Percentiles rank a stretch among this genome's conserved stretches.
Evolutionary conservation across 2,113 vertebrate species (phyloP).

Genomic region (Anthoscopus minutus): DNA sequence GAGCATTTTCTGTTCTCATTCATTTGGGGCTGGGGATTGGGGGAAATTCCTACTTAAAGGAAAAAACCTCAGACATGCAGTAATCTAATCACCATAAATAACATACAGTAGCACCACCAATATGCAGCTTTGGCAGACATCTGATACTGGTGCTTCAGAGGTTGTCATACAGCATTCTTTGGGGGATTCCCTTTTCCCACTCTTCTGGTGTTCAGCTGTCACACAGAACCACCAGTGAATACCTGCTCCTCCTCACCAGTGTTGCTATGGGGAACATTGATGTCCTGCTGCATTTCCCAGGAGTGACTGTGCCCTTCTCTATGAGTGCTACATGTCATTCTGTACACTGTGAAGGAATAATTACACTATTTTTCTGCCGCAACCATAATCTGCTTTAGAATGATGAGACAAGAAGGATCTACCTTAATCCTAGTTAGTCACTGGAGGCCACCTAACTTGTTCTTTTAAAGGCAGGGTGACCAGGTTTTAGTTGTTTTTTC

Average conservation of each 20-base stretch:
- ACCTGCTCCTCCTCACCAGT: neutral
- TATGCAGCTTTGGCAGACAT: neutral
- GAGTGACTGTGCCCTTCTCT: neutral
- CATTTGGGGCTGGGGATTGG: neutral
- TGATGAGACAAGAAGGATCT: neutral
- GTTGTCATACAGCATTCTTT: fast-evolving
- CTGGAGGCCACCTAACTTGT: neutral
- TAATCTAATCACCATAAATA: neutral
- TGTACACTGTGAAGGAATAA: neutral
- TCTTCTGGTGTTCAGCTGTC: neutral
- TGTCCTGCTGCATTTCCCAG: neutral
- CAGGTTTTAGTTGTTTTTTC: conserved; percentile 1
- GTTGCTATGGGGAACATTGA: neutral
- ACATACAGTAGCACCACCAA: neutral
- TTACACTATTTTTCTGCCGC: neutral
- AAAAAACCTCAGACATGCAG: neutral
- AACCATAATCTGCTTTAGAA: neutral
- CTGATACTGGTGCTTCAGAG: neutral
- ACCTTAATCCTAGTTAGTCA: neutral
- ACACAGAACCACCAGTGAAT: neutral
- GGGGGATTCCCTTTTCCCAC: neutral
- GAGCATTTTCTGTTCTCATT: neutral
- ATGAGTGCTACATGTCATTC: neutral
- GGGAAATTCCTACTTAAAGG: neutral
- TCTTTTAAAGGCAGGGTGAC: neutral